Base-by-base conservation (phyloP, 2,797 vertebrate species). In the Capromys pilorides region DNA sequence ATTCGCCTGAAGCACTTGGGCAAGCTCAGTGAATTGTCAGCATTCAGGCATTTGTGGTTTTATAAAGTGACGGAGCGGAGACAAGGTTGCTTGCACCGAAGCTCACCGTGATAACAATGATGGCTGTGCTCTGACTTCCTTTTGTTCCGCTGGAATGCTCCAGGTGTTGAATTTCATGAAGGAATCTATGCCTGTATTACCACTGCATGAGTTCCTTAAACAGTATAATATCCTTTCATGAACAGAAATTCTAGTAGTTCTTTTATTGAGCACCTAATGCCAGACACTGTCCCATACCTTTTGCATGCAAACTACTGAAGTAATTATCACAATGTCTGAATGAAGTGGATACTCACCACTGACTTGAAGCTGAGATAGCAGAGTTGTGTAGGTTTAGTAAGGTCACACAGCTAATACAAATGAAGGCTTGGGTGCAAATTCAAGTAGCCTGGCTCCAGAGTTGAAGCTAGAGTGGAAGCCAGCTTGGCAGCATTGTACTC, bases 91-190 rank as follows among this genome's bases (percentile, higher is more conserved):
- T 88, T 80, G 81, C 22, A 16, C 77, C 10, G n/a, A n/a, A 91
- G 4, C 24, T 80, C 94, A 39, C 36, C 85, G 31, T 26, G 91
- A 81, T 90, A 16, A 18, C 75, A 41, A 3, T 57, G 59, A 71
- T 81, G 33, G 2, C 8, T 57, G 4, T 84, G 2, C 28, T 93
- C 5, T 88, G 45, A 39, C 91, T 93, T 92, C 22, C 28, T 86
- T 93, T 22, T 81, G 11, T 57, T 91, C 62, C 85, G 28, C 6
- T 86, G 9, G n/a, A 88, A 88, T 84, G 86, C 88, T 87, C 54
- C 49, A 75, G 31, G 67, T 94, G 41, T 51, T 83, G 51, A 69
- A 66, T 86, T 92, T 83, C 5, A 26, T 95, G 79, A 49, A 57
- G 41, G 67, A 93, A 92, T 67, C 22, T 31, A 73, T 67, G 16